Percentiles rank a stretch among this genome's conserved stretches.
phyloP scores from a whole-genome alignment of 2,888 invertebrate genomes.

The Suillia variegata region DNA sequence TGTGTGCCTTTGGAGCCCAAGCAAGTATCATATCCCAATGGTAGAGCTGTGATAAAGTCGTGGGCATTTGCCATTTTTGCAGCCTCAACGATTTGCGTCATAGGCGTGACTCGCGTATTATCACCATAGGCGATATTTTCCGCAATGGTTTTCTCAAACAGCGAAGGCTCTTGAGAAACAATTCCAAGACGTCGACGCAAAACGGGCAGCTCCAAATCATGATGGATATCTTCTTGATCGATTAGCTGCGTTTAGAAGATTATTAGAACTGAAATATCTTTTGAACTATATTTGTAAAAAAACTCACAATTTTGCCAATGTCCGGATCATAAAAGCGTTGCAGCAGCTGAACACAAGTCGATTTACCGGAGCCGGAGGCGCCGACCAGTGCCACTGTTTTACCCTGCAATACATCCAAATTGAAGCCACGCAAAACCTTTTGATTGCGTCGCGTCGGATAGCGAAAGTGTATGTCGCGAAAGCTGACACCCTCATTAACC shows the following conservation, averaged over 20 bases:
- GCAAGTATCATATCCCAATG: constrained; percentile 75
- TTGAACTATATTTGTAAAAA: background rate
- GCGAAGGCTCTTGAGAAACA: constrained; percentile 87
- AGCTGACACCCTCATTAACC: constrained; percentile 56
- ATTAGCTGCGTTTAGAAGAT: constrained; percentile 42
- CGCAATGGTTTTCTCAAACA: constrained; percentile 85
- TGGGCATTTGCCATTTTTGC: constrained; percentile 87
- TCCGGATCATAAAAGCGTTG: constrained; percentile 80
- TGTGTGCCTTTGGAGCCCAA: constrained; percentile 78
- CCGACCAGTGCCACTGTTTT: constrained; percentile 76
- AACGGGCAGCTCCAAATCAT: constrained; percentile 65
- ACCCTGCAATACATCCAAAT: constrained; percentile 70
- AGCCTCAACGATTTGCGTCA: constrained; percentile 76
- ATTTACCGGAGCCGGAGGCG: constrained; percentile 80
- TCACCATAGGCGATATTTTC: constrained; percentile 93
- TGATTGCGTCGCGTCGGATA: constrained; percentile 81
- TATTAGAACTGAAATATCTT: background rate
- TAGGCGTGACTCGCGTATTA: constrained; percentile 67
- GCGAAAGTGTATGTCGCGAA: constrained; percentile 72
- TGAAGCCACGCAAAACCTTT: constrained; percentile 73
- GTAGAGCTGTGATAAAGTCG: constrained; percentile 78
- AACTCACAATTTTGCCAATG: constrained; percentile 66
- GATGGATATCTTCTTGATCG: constrained; percentile 64
- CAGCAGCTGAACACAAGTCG: constrained; percentile 78
- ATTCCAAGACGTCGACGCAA: constrained; percentile 80